Percentiles rank a stretch among this genome's conserved stretches.
Evolutionary conservation across 2,888 invertebrate species (phyloP).

Genomic region (Chloroclysta siterata): DNA sequence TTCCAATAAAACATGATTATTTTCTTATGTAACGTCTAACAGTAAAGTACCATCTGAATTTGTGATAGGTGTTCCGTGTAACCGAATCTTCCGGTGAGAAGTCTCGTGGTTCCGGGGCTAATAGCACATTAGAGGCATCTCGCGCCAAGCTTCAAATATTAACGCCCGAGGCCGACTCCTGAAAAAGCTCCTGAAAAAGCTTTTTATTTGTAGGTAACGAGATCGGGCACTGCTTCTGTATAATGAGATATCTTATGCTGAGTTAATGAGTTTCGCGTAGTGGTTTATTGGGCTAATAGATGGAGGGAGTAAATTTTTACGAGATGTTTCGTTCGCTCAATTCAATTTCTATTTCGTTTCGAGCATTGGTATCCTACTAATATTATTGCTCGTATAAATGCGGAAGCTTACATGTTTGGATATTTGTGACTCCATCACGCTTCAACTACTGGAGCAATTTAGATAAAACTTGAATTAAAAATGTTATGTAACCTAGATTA

Average conservation of each 20-base stretch:
- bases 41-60: constrained; percentile 10
- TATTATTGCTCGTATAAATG: too few relatives aligned
- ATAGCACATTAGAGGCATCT: constrained; percentile 76
- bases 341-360: neutral
- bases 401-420: too few relatives aligned
- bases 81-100: constrained; percentile 38
- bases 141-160: constrained; percentile 72
- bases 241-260: constrained; percentile 72
- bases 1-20: too few relatives aligned
- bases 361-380: neutral
- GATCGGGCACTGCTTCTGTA: constrained; percentile 61
- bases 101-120: constrained; percentile 59
- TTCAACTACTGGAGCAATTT: too few relatives aligned
- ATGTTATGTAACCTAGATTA: too few relatives aligned
- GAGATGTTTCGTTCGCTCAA: constrained; percentile 1
- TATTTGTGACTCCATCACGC: too few relatives aligned
- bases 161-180: constrained; percentile 61
- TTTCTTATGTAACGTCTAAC: neutral
- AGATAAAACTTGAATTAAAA: too few relatives aligned
- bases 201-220: constrained; percentile 76
- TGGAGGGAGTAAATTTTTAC: constrained; percentile 6
- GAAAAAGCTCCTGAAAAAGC: constrained; percentile 65
- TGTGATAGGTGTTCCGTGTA: constrained; percentile 8
- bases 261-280: constrained; percentile 67
- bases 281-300: constrained; percentile 51